A percentile compares a stretch with the other conserved stretches of the same genome.
phyloP scores from a whole-genome alignment of 2,113 vertebrate species.

The Rhagologus leucostigma region DNA sequence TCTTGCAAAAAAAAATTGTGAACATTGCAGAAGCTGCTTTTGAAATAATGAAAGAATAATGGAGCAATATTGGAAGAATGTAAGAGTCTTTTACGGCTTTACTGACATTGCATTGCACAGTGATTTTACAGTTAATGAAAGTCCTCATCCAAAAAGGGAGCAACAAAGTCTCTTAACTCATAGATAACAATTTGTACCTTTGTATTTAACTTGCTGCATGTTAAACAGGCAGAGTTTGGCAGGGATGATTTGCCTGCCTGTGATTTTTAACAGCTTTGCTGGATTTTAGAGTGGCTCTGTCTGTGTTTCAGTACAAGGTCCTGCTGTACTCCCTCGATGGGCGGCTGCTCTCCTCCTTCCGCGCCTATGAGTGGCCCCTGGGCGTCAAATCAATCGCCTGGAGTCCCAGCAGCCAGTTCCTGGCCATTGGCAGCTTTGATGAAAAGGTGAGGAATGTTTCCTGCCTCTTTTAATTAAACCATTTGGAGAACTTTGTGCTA shows the following conservation, averaged over 20 bases:
- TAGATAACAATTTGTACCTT: neutral
- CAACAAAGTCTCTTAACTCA: neutral
- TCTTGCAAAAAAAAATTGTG: neutral
- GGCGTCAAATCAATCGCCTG: slow-evolving; percentile 88
- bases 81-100: neutral
- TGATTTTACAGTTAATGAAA: neutral
- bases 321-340: slow-evolving; percentile 94
- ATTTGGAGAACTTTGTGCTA: neutral
- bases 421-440: slow-evolving; percentile 93
- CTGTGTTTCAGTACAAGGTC: slow-evolving; percentile 84
- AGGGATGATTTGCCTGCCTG: neutral
- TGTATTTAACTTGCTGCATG: neutral
- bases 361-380: slow-evolving; percentile 91
- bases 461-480: neutral
- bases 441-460: slow-evolving; percentile 80
- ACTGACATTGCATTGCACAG: neutral
- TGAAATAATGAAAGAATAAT: neutral
- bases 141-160: neutral
- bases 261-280: neutral
- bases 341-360: slow-evolving; percentile 81
- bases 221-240: neutral
- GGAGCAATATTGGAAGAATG: neutral
- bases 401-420: slow-evolving; percentile 96
- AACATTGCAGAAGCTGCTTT: neutral
- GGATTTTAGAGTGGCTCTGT: neutral